These are phyloP conservation scores for Nomada fabriciana DNA, from an alignment of 2,888 invertebrate species.

Conservation along the genomic window DNA sequence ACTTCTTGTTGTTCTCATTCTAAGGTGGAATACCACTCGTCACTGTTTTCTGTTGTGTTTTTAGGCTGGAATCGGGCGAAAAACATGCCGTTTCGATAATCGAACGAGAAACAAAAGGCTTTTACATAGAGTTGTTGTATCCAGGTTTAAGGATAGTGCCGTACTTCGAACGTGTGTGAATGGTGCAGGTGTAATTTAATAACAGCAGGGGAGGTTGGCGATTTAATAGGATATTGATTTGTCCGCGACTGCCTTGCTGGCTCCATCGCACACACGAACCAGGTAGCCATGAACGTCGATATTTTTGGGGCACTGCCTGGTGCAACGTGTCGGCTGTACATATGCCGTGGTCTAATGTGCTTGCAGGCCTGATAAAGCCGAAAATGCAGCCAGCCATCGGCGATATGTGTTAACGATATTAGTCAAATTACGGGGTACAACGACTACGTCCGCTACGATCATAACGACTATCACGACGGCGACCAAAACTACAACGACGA, in stretches of 20 bases:
- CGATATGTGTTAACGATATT: slow-evolving; percentile 65
- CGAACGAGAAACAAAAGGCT: slow-evolving; percentile 49
- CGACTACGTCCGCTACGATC: slow-evolving; percentile 53
- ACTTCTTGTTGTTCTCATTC: slow-evolving; percentile 79
- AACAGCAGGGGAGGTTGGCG: slow-evolving; percentile 78
- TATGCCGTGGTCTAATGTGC: slow-evolving; percentile 72
- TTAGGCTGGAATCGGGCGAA: slow-evolving; percentile 75
- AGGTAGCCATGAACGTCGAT: slow-evolving; percentile 83
- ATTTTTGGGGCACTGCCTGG: slow-evolving; percentile 81
- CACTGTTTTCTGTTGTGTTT: slow-evolving; percentile 82
- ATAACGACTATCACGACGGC: slow-evolving; percentile 47
- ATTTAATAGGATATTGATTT: slow-evolving; percentile 82
- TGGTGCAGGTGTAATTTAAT: slow-evolving; percentile 77
- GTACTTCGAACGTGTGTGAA: slow-evolving; percentile 49
- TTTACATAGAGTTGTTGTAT: slow-evolving; percentile 35
- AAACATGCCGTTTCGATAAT: slow-evolving; percentile 77
- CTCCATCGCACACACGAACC: slow-evolving; percentile 69
- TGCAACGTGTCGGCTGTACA: slow-evolving; percentile 69
- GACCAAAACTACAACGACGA: slow-evolving; percentile 27
- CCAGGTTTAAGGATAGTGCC: slow-evolving; percentile 40
- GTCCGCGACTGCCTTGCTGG: slow-evolving; percentile 76
- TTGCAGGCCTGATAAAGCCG: slow-evolving; percentile 77
- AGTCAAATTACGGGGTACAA: slow-evolving; percentile 53
- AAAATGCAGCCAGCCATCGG: slow-evolving; percentile 67
- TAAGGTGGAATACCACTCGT: slow-evolving; percentile 78